Evolutionary conservation across 1,140 invertebrate genomes (phyloP).

Genomic region (Magallana ariakensis): DNA sequence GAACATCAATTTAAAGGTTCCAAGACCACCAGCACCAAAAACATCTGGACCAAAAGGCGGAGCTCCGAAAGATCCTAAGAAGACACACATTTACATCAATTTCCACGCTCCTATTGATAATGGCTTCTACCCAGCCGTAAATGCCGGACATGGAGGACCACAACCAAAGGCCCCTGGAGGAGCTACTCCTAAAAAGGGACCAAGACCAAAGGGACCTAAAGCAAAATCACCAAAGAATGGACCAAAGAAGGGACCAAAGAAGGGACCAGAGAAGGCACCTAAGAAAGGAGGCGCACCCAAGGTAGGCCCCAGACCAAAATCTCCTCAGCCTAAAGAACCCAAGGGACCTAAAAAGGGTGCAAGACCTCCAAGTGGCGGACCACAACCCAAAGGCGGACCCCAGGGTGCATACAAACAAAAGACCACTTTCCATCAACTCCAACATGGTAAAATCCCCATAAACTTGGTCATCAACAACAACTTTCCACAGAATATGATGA

Average conservation of each 20-base stretch:
- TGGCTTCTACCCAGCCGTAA: background rate
- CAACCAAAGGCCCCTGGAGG: slow-evolving; percentile 2
- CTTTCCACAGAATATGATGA: slow-evolving; percentile 43
- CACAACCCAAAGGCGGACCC: background rate
- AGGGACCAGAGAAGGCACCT: background rate
- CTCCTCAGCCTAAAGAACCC: background rate
- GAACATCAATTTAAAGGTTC: slow-evolving; percentile 2
- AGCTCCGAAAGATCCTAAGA: background rate
- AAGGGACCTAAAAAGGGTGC: background rate
- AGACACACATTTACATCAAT: slow-evolving; percentile 19
- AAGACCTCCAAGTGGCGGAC: background rate
- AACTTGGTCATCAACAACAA: slow-evolving; percentile 33
- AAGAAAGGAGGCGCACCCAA: background rate
- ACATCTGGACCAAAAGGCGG: background rate
- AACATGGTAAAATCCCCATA: slow-evolving; percentile 24
- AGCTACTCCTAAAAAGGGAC: slow-evolving; percentile 7
- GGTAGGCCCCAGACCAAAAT: background rate
- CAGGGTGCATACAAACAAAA: background rate
- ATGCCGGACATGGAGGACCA: background rate
- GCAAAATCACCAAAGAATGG: background rate
- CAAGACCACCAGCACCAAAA: background rate
- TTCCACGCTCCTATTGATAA: slow-evolving; percentile 16
- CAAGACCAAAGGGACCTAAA: slow-evolving; percentile 9
- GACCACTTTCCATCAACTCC: background rate
- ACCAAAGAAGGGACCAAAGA: slow-evolving; percentile 10